These are phyloP conservation scores for Leistus spinibarbis DNA, from an alignment of 2,888 invertebrate species.

Conservation along the genomic window DNA sequence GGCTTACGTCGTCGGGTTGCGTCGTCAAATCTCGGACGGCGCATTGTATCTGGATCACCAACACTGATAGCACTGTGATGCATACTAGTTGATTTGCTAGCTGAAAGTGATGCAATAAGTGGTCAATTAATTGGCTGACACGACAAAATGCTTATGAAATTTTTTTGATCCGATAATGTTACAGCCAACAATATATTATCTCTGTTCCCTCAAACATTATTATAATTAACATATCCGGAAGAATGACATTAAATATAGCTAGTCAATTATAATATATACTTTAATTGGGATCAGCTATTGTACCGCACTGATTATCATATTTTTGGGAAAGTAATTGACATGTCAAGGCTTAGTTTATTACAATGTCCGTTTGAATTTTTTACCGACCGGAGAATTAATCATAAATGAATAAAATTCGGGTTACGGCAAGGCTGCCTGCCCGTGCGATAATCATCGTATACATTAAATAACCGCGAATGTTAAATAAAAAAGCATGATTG, in stretches of 20 bases:
- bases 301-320: neutral
- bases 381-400: neutral
- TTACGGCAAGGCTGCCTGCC: neutral
- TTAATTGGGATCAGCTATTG: neutral
- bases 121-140: neutral
- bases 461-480: neutral
- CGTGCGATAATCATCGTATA: neutral
- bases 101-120: neutral
- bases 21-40: slow-evolving; percentile 17
- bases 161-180: too few species aligned
- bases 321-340: neutral
- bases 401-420: neutral
- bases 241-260: neutral
- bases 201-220: too few species aligned
- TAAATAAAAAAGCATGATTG: neutral
- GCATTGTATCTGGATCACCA: slow-evolving; percentile 1
- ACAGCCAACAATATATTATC: too few species aligned
- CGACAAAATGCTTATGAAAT: too few species aligned
- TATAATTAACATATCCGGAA: too few species aligned
- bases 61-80: neutral
- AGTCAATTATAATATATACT: neutral
- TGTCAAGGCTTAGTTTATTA: neutral
- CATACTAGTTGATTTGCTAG: neutral
- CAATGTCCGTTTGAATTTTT: too few species aligned
- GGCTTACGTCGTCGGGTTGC: slow-evolving; percentile 1